phyloP scores from a whole-genome alignment of 2,113 vertebrate genomes.

The Mohoua ochrocephala region DNA sequence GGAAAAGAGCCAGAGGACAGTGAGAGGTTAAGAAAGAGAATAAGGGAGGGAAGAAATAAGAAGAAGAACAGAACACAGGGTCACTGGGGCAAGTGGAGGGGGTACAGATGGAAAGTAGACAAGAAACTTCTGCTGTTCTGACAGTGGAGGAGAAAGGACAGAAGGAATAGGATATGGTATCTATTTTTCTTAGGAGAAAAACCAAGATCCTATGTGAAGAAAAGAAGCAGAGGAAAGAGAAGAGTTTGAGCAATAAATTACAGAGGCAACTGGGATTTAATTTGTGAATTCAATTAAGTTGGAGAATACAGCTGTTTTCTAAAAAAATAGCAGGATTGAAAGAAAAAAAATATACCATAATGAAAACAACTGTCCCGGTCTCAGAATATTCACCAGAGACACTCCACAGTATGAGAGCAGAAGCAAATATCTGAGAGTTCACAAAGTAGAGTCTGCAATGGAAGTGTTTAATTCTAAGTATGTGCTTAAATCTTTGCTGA shows the following conservation, averaged over 20 bases:
- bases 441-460: background rate
- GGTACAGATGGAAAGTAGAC: conserved; percentile 7
- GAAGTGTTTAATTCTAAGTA: conserved; percentile 29
- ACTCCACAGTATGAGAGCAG: background rate
- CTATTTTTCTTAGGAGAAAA: background rate
- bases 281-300: conserved; percentile 20
- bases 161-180: background rate
- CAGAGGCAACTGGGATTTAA: conserved; percentile 19
- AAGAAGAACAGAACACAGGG: background rate
- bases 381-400: conserved; percentile 1
- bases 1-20: conserved; percentile 33
- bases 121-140: conserved; percentile 34
- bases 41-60: background rate
- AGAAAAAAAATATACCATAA: background rate
- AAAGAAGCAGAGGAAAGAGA: background rate
- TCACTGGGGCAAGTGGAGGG: conserved; percentile 30
- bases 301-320: conserved; percentile 18
- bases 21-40: conserved; percentile 29
- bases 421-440: background rate
- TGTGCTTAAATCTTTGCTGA: background rate
- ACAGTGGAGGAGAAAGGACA: background rate
- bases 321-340: background rate
- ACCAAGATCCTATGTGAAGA: background rate
- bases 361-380: background rate
- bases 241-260: background rate